Base-by-base conservation (phyloP, 2,113 vertebrate species). In the Ceyx melanurus region DNA sequence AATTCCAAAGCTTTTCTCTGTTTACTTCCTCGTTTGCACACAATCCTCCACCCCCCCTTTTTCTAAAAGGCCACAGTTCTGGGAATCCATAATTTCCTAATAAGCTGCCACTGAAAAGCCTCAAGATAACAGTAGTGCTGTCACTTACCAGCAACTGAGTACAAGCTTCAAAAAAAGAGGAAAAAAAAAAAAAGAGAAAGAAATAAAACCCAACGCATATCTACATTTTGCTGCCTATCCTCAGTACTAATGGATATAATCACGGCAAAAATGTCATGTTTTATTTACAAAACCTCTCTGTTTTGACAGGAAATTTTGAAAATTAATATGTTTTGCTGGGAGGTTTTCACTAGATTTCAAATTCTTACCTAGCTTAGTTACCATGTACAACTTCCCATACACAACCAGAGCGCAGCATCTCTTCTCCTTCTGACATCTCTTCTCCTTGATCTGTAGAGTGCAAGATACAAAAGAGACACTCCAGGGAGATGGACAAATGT, bases 1-100 rank as follows among this genome's bases (percentile, higher is more conserved):
- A 92, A 94, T 89, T 73, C 80, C 92, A 70, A 76, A 72, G 88
- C 46, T 51, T 70, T 90, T 86, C 62, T 90, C 84, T 92, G 88
- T 92, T 90, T 76, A 65, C 31, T 82, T 83, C 77, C 88, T 86
- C 54, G 65, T 95, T 82, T 87, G 74, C 83, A 86, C 53, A 88
- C 66, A 82, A 73, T 46, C 58, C 68, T 60, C 68, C 73, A 20
- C 15, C 45, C 11, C 13, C 40, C 11, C 0, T 20, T 82, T 86
- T 68, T 37, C 37, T 42, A 68, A 79, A 93, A 71, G 3, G 68
- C 16, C 8, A 5, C 53, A 20, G 57, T 68, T 84, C 61, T 90
- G 48, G 65, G 65, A 90, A 82, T 18, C 40, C 11, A 9, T n/a
- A 7, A 65, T 75, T 95, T 79, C 72, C 86, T 85, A 81, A 70